Evolutionary conservation across 2,113 vertebrate genomes (phyloP).

Genomic region (Phyllopteryx taeniolatus): DNA sequence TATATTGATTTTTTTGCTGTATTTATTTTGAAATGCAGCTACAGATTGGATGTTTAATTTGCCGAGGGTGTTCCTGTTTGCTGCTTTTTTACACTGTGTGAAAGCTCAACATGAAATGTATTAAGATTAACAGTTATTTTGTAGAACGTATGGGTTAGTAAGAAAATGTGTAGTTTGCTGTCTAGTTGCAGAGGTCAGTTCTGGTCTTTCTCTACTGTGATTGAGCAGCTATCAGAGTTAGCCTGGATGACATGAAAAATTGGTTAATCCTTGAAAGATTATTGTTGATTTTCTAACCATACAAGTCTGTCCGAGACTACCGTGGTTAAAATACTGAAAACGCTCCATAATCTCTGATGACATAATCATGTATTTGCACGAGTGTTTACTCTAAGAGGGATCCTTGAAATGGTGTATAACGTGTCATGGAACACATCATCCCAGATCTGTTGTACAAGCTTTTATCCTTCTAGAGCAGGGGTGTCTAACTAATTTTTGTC

Average conservation of each 20-base stretch:
- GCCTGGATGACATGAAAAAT: constrained; percentile 47
- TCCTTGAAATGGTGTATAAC: constrained; percentile 40
- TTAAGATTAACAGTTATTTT: constrained; percentile 1
- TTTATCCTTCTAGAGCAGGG: constrained; percentile 8
- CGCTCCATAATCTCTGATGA: constrained; percentile 44
- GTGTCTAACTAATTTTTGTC: too few relatives aligned
- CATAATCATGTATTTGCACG: constrained; percentile 51
- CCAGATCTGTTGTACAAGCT: constrained; percentile 21
- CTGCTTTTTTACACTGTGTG: not conserved
- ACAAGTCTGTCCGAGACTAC: constrained; percentile 18
- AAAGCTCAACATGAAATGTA: not conserved
- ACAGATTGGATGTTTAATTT: too few relatives aligned
- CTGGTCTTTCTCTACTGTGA: constrained; percentile 40
- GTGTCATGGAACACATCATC: constrained; percentile 23
- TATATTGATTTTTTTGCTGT: not conserved
- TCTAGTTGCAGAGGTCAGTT: constrained; percentile 15
- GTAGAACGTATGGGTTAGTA: not conserved
- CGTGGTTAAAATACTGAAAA: constrained; percentile 40
- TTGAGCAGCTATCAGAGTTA: constrained; percentile 53
- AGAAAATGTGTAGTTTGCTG: not conserved
- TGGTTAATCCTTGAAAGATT: constrained; percentile 60
- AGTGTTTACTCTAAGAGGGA: constrained; percentile 27
- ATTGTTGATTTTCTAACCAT: constrained; percentile 31
- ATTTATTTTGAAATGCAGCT: too few relatives aligned
- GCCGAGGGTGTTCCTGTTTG: too few relatives aligned